Percentiles rank a stretch among this genome's conserved stretches.
These are phyloP conservation scores for Dinomys branickii DNA, from an alignment of 2,113 vertebrate genomes.

Conservation along the genomic window DNA sequence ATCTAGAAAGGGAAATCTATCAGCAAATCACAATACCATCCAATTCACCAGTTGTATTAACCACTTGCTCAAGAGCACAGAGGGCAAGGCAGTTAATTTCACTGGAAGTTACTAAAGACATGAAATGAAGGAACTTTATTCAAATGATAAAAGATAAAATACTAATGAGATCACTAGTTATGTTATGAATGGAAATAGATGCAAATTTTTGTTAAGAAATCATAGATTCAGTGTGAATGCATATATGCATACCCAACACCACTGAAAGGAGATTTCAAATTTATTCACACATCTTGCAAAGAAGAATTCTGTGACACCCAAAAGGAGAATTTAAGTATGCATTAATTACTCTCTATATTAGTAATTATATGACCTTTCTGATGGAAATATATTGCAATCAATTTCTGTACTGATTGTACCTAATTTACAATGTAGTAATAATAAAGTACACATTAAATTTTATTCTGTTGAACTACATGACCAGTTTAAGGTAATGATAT, in stretches of 20 bases:
- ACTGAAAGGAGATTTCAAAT: slow-evolving; percentile 40
- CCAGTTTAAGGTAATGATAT: neutral
- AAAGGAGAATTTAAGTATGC: neutral
- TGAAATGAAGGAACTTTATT: slow-evolving; percentile 1
- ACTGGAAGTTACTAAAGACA: slow-evolving; percentile 28
- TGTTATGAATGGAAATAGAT: slow-evolving; percentile 26
- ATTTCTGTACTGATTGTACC: neutral
- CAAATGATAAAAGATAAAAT: neutral
- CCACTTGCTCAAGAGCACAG: neutral
- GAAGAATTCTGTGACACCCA: neutral
- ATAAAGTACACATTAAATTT: slow-evolving; percentile 5
- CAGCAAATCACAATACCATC: slow-evolving; percentile 45
- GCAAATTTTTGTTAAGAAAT: neutral
- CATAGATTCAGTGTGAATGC: neutral
- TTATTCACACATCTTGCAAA: neutral
- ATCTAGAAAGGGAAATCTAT: slow-evolving; percentile 46
- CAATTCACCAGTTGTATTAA: slow-evolving; percentile 55
- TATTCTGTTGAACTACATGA: neutral
- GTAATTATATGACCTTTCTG: neutral
- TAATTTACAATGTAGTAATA: neutral
- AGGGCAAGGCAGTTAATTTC: slow-evolving; percentile 27
- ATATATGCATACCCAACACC: neutral
- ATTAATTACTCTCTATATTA: neutral
- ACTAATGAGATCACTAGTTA: neutral
- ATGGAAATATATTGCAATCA: slow-evolving; percentile 16